A percentile compares a stretch with the other conserved stretches of the same genome.
Conservation (phyloP, 2,797 vertebrate species). For the Ctenopoma multispine region DNA sequence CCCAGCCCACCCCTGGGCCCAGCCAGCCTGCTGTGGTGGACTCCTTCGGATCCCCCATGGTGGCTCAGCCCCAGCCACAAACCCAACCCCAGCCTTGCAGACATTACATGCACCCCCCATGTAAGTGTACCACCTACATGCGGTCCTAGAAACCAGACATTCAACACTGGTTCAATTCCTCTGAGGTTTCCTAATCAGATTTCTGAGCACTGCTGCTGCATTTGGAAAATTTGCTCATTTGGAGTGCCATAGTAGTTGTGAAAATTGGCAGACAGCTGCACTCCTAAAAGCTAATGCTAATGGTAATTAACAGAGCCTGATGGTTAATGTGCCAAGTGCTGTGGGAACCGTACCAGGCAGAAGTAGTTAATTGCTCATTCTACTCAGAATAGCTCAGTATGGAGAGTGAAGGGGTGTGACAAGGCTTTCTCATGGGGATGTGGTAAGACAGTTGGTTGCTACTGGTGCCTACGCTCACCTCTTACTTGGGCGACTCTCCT, state of each 20-base stretch:
- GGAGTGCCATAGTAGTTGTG: neutral
- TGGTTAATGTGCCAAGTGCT: constrained; percentile 78
- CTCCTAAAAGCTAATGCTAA: constrained; percentile 51
- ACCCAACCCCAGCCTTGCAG: constrained; percentile 91
- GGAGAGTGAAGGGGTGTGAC: constrained; percentile 46
- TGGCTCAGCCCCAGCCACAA: constrained; percentile 90
- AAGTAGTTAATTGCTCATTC: constrained; percentile 70
- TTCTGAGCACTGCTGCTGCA: constrained; percentile 3
- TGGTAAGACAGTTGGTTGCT: constrained; percentile 27
- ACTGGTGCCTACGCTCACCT: constrained; percentile 7
- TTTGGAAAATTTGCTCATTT: constrained; percentile 11
- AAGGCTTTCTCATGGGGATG: constrained; percentile 50
- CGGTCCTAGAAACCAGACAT: constrained; percentile 1
- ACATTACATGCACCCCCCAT: constrained; percentile 89
- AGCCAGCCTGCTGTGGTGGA: constrained; percentile 91
- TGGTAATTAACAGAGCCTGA: constrained; percentile 73
- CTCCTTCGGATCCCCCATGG: constrained; percentile 89
- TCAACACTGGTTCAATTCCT: neutral
- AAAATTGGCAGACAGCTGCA: constrained; percentile 52
- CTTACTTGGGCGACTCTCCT: neutral
- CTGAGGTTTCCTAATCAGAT: neutral
- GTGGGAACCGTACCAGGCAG: constrained; percentile 69
- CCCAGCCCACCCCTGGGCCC: constrained; percentile 89
- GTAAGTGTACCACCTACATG: constrained; percentile 67
- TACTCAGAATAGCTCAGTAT: constrained; percentile 58